Evolutionary conservation across 2,888 invertebrate species (phyloP), one percentile per base, ranked within the genome.

Genomic region (Palloptera scutellata): DNA sequence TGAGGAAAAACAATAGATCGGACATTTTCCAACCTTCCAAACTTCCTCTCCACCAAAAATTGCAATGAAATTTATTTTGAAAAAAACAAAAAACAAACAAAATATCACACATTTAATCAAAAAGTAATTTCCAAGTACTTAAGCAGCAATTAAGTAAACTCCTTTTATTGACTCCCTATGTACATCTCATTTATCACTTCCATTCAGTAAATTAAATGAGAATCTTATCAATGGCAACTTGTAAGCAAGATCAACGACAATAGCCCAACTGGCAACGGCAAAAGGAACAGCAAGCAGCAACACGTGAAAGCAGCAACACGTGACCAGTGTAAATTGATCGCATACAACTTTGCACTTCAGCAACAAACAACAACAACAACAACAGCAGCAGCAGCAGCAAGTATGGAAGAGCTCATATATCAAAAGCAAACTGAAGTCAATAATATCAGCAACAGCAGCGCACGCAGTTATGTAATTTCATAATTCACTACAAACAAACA

Each of bases 321-420:
- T 67, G 71, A 67, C 65, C 69, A 61, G 68, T 67, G 69, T 69
- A 71, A 71, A 71, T 67, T 65, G 71, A 71, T 71, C 66, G 57
- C 41, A 64, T 11, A 48, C 15, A 11, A 30, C n/a, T 30, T 8
- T 41, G 12, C 41, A 40, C 42, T n/a, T 17, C 12, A 53, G 1
- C 2, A 4, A 17, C 59, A 19, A 54, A 57, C n/a, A 61, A 42
- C 58, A 57, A 20, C 57, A 58, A 13, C 52, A 64, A 45, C 55
- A n/a, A 59, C 54, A 69, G 15, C 20, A 58, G 51, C 60, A 64
- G 53, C 61, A 65, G 15, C 54, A 63, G 45, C 19, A 48, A 19
- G 2, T 63, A 45, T n/a, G 62, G 57, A 58, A 19, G 19, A 41
- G 54, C 64, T 68, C 68, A 68, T 68, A 68, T 68, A 68, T 65